Percentiles rank a stretch among this genome's conserved stretches.
These are phyloP conservation scores for Chloroceryle inda DNA, from an alignment of 2,797 vertebrate species.

Conservation along the genomic window DNA sequence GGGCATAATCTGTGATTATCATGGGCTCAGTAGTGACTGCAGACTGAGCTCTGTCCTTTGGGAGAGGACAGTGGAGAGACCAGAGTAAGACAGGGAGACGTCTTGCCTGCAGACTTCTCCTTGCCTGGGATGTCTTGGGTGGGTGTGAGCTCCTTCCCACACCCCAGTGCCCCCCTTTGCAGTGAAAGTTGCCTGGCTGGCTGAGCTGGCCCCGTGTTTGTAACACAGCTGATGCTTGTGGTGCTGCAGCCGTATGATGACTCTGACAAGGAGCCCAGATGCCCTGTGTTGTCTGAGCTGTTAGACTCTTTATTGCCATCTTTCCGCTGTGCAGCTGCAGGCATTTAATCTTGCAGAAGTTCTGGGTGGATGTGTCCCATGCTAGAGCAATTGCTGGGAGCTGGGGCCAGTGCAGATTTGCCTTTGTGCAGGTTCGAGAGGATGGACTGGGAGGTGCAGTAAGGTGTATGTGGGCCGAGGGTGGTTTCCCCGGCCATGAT, in stretches of 20 bases:
- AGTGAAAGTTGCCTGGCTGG: fast-evolving
- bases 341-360: background rate
- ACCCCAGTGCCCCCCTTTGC: background rate
- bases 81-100: background rate
- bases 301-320: background rate
- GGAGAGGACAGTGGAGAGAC: background rate
- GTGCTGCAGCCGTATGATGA: background rate
- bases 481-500: background rate
- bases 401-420: background rate
- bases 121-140: background rate
- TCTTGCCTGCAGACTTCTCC: background rate
- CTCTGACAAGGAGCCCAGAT: background rate
- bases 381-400: fast-evolving
- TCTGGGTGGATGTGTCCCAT: background rate
- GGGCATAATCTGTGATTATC: fast-evolving
- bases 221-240: background rate
- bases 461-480: fast-evolving
- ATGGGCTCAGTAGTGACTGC: background rate
- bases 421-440: fast-evolving
- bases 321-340: background rate
- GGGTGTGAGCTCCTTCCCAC: background rate
- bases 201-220: background rate
- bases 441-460: background rate
- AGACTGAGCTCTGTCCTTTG: background rate
- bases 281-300: background rate